These are phyloP conservation scores for Calyptommatus sinebrachiatus DNA, from an alignment of 2,113 vertebrate genomes.

Conservation along the genomic window DNA sequence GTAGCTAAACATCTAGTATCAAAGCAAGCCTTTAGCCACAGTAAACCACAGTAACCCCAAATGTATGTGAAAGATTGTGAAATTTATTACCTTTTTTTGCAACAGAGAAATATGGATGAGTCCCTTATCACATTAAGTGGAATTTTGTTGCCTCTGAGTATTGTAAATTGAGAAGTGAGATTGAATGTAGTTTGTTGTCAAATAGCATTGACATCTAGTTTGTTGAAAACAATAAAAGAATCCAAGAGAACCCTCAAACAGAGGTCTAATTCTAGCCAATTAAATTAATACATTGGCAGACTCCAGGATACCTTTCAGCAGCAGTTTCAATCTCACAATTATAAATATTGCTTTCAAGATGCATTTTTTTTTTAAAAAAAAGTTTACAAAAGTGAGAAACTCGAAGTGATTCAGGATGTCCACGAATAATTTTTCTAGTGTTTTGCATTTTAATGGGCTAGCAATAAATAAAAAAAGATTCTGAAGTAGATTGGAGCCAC, in stretches of 20 bases:
- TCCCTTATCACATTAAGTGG: not conserved
- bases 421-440: not conserved
- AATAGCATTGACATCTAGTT: not conserved
- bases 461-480: not conserved
- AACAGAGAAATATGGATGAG: not conserved
- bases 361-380: not conserved
- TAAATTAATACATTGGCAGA: not conserved
- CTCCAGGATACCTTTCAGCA: not conserved
- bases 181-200: not conserved
- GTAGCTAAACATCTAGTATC: no score
- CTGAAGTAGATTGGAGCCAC: not conserved
- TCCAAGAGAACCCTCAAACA: not conserved
- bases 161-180: not conserved
- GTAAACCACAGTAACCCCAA: not conserved
- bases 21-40: no score
- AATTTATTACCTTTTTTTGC: not conserved
- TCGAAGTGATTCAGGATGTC: not conserved
- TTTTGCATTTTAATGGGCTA: not conserved
- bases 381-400: not conserved
- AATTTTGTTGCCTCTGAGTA: not conserved
- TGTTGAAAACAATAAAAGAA: not conserved
- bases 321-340: not conserved
- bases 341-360: not conserved
- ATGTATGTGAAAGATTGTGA: not conserved
- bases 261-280: not conserved